These are phyloP conservation scores for Peucedramus taeniatus DNA, from an alignment of 2,113 vertebrate species.

Conservation along the genomic window DNA sequence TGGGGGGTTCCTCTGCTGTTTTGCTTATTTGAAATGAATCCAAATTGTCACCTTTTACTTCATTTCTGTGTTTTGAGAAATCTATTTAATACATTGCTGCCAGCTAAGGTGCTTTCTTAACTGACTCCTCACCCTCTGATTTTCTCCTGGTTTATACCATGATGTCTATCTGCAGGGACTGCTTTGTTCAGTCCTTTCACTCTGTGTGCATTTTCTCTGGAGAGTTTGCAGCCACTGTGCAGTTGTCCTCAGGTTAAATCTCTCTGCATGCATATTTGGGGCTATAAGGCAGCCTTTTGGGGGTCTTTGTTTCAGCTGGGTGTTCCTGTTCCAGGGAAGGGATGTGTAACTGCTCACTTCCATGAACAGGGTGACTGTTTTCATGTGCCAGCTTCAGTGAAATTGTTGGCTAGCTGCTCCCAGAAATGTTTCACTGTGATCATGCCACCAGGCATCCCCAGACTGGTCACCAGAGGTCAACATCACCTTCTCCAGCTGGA, in stretches of 20 bases:
- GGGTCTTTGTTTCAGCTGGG: background rate
- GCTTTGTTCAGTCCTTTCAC: background rate
- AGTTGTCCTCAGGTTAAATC: background rate
- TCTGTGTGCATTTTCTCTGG: background rate
- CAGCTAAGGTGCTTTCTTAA: background rate
- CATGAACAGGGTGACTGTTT: background rate
- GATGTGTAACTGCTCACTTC: background rate
- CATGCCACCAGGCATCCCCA: background rate
- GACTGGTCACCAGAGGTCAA: slow-evolving; percentile 48
- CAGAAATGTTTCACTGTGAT: background rate
- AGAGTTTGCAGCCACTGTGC: background rate
- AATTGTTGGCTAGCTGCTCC: background rate
- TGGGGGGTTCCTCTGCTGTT: background rate
- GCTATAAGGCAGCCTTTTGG: background rate
- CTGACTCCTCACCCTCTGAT: background rate
- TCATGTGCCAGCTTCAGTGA: background rate
- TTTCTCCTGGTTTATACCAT: background rate
- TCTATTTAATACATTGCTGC: background rate
- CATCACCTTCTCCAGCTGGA: background rate
- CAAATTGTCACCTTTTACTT: background rate
- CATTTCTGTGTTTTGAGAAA: background rate
- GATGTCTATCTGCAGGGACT: background rate
- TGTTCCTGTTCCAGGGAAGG: background rate
- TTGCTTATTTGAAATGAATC: background rate
- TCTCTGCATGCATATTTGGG: background rate